Base-by-base conservation (phyloP, 2,113 vertebrate species). In the Microtus montanus region DNA sequence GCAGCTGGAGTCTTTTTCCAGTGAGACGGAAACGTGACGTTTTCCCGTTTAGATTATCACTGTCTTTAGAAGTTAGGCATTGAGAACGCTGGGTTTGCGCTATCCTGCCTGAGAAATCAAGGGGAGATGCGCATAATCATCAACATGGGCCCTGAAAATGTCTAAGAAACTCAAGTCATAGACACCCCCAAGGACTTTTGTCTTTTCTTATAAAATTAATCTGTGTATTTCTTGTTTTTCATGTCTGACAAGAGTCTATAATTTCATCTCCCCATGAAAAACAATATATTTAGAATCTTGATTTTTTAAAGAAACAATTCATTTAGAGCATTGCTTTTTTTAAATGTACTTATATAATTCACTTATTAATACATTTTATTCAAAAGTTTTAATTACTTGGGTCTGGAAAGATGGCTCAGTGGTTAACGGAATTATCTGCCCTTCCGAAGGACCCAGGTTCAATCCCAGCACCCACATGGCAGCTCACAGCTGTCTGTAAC, bases 1-100 rank as follows among this genome's bases (percentile, higher is more conserved):
- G 38, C 85, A 82, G 73, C 49, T 78, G 61, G 68, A 63, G 47
- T 70, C 28, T 44, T 91, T 87, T 66, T 58, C 63, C 93, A 35
- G 52, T 92, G 95, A 97, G 85, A 77, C 41, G 64, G 84, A 98
- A 97, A 77, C 79, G 61, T 92, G 90, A 92, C 19, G 70, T 97
- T 96, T 87, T 95, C 68, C 94, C 96, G 52, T 96, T 96, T 96
- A 87, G n/a, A 89, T 54, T n/a, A 54, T 89, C 83, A 89, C 84
- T 64, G 44, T 90, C 95, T 93, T 83, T 68, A 84, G 14, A 89
- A 87, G 88, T 49, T 70, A n/a, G 17, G 28, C 68, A 52, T 64
- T 89, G 92, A 58, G 73, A 93, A 86, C 77, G 22, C 44, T 83
- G 64, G 30, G 35, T 49, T 83, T 75, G 58, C 7, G n/a, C 15